Base-by-base conservation (phyloP, 2,888 invertebrate species). In the Agrotis segetum region DNA sequence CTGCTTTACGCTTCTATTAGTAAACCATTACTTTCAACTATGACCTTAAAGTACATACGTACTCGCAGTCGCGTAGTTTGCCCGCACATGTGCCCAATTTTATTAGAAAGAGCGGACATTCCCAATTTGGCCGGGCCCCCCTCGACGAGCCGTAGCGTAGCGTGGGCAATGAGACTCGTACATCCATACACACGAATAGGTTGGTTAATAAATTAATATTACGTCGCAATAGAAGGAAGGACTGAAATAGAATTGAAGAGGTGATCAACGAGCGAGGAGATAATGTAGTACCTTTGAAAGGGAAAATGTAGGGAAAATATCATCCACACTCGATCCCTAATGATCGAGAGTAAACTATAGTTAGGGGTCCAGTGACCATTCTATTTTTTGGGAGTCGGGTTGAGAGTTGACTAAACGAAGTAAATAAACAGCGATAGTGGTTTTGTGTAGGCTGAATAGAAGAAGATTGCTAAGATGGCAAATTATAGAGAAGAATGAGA, bases 51-150 rank as follows among this genome's bases (percentile, higher is more conserved):
- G 40, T 40, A 40, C 40, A 40, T 79, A 75, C 40, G 29, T 75
- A 67, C 55, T 71, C 62, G 49, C 67, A 72, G 49, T 74, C 44
- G 72, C 49, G 70, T 63, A 77, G 84, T 88, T 88, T 86, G 88
- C 87, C 85, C 85, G 89, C 83, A 89, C 89, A 89, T 87, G 88
- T 85, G 87, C 87, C 88, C 90, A 90, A 92, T 92, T 91, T 90
- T 90, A 93, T 93, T 90, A 90, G 89, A 89, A 89, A 92, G 92
- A 93, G 92, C 95, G 95, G 95, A 95, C 91, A 94, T 94, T 84
- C 83, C 89, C 95, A 95, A 94, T 95, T 94, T 92, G 89, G 67
- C 74, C 78, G 85, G 88, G 86, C 90, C 94, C 94, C 93, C 90
- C 90, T 82, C 79, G 81, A 81, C 80, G 73, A 61, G 78, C 75